Base-by-base conservation (phyloP, 2,797 vertebrate species). In the Glyptemys insculpta region DNA sequence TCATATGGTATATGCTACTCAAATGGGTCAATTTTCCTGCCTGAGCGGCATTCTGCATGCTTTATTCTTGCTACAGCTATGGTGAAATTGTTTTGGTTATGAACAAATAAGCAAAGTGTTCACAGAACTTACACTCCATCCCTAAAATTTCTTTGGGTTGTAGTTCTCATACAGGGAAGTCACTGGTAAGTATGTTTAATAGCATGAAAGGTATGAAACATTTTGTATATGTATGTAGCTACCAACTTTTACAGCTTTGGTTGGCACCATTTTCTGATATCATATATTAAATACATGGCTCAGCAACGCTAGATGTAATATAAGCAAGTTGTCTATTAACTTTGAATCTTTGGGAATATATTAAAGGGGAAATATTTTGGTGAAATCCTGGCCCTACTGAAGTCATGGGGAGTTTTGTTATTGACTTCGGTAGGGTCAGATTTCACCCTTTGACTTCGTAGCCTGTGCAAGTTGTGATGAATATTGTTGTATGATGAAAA, bases 331-430 rank as follows among this genome's bases (percentile, higher is more conserved):
- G 31, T 81, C 85, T 94, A n/a, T 44, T 79, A 87, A 83, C 8
- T 91, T 87, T 80, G n/a, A 27, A 53, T 92, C 68, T 86, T 87
- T 87, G 62, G 21, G 65, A 52, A 47, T 81, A 25, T 86, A 83
- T 52, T 78, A 78, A 72, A 86, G 27, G 74, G 76, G 29, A 65
- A 29, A 85, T 34, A 92, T 50, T 37, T 79, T 50, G 62, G 56
- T 92, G 76, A 96, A 95, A 92, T 86, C 37, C 56, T 83, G 37
- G 16, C 78, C 59, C 37, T 47, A 49, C 44, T 83, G 87, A 90
- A 90, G 89, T 88, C 41, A 47, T 12, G 79, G 81, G 1, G 1
- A 72, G 34, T 72, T 95, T 94, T 93, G 80, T 78, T 47, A 49
- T 29, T 78, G 44, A 78, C 9, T 90, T 94, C 49, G 62, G 5